These are phyloP conservation scores for Pardosa pseudoannulata DNA, from an alignment of 2,888 invertebrate genomes.

Conservation along the genomic window DNA sequence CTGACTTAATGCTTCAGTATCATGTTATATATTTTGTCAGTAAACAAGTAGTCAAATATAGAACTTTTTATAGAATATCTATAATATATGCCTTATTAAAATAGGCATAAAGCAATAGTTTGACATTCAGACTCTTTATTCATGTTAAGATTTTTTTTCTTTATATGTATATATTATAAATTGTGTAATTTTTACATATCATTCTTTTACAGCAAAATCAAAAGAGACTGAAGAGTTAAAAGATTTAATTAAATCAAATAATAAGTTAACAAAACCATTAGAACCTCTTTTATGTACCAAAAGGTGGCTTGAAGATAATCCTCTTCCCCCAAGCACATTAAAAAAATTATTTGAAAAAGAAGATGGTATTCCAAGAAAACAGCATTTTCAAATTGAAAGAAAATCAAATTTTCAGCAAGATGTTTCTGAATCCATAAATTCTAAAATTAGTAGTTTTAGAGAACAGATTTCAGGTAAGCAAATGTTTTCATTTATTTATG, in stretches of 20 bases:
- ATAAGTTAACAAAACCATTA: conserved; percentile 27
- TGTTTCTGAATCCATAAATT: conserved; percentile 13
- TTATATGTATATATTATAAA: too few species aligned
- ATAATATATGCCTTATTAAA: too few species aligned
- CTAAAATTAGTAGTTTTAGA: conserved; percentile 28
- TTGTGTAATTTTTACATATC: too few species aligned
- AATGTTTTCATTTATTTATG: too few species aligned
- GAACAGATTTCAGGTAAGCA: conserved; percentile 36
- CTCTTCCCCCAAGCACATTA: conserved; percentile 24
- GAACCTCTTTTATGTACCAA: conserved; percentile 44
- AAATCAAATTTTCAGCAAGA: conserved; percentile 12
- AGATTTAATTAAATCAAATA: conserved; percentile 47
- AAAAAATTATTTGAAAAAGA: neutral
- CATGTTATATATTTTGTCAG: too few species aligned
- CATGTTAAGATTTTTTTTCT: too few species aligned
- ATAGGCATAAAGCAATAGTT: too few species aligned
- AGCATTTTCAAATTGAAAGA: neutral
- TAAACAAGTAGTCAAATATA: too few species aligned
- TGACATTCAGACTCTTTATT: too few species aligned
- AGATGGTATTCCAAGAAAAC: neutral
- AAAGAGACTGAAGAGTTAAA: conserved; percentile 36
- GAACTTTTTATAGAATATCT: too few species aligned
- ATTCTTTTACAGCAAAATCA: conserved; percentile 14
- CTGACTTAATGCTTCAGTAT: too few species aligned
- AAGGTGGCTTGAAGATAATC: conserved; percentile 51